A percentile compares a stretch with the other conserved stretches of the same genome.
phyloP scores from a whole-genome alignment of 2,888 invertebrate species.

The Diloba caeruleocephala region DNA sequence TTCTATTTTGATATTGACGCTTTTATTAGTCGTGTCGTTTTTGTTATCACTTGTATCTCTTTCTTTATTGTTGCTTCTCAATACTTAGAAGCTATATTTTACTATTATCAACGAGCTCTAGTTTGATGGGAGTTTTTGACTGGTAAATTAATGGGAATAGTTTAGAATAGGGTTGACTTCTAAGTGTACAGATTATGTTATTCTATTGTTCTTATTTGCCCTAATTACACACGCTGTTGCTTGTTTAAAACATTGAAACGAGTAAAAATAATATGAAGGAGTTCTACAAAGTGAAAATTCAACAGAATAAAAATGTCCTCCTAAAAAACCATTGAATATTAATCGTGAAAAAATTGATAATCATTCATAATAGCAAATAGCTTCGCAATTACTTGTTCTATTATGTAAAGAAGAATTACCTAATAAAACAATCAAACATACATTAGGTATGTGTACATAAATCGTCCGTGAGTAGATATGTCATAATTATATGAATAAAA shows the following conservation, averaged over 20 bases:
- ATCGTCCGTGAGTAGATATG: too few species aligned
- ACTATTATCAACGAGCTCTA: constrained; percentile 1
- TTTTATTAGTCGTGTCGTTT: constrained; percentile 14
- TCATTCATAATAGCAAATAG: constrained; percentile 16
- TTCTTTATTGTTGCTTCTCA: constrained; percentile 16
- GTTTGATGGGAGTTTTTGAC: constrained; percentile 17
- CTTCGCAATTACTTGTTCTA: constrained; percentile 6
- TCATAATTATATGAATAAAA: too few species aligned
- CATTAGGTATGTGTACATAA: too few species aligned
- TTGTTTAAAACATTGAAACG: neutral
- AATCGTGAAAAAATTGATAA: neutral
- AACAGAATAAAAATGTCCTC: neutral
- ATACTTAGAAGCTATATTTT: constrained; percentile 3
- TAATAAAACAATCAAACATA: constrained; percentile 26
- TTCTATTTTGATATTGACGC: constrained; percentile 31
- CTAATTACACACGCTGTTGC: neutral
- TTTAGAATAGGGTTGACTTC: neutral
- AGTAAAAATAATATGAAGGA: neutral
- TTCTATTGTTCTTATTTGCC: neutral
- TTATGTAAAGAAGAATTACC: constrained; percentile 21
- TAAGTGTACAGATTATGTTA: neutral
- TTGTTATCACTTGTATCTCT: constrained; percentile 22
- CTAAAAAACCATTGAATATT: constrained; percentile 12
- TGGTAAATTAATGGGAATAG: constrained; percentile 1
- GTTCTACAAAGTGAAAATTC: neutral